A percentile compares a stretch with the other conserved stretches of the same genome.
phyloP scores from a whole-genome alignment of 1,140 invertebrate genomes.

The Heliconius nattereri region DNA sequence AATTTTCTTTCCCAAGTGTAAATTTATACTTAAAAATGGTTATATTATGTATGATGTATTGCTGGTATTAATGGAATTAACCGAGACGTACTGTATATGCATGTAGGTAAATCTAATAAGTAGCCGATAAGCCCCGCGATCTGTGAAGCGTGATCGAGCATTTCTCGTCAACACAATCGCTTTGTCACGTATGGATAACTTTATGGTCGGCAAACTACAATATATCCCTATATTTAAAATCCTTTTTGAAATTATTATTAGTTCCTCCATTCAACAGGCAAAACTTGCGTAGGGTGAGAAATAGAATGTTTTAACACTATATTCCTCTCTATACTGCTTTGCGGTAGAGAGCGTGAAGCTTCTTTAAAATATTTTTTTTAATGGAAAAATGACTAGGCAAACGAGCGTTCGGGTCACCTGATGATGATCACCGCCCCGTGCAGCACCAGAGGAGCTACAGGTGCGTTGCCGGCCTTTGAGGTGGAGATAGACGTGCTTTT shows the following conservation, averaged over 20 bases:
- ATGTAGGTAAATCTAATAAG: background rate
- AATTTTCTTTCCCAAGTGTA: too few relatives aligned
- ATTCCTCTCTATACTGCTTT: too few relatives aligned
- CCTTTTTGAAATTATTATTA: background rate
- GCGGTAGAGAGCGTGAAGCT: too few relatives aligned
- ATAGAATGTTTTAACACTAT: background rate
- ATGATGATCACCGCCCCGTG: too few relatives aligned
- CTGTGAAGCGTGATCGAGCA: slow-evolving; percentile 12
- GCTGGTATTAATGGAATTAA: background rate
- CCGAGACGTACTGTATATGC: background rate
- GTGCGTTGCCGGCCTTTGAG: too few relatives aligned
- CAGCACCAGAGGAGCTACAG: too few relatives aligned
- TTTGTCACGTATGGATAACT: background rate
- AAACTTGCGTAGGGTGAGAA: background rate
- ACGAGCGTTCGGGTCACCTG: too few relatives aligned
- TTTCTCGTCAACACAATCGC: background rate
- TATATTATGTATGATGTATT: background rate
- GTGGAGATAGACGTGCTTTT: too few relatives aligned
- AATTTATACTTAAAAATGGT: too few relatives aligned
- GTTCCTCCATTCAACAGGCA: background rate
- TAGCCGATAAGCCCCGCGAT: slow-evolving; percentile 7
- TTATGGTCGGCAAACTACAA: background rate
- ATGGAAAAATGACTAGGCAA: too few relatives aligned
- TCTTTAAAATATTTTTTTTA: too few relatives aligned
- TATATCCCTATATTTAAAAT: too few relatives aligned